Percentiles rank a stretch among this genome's conserved stretches.
These are phyloP conservation scores for Syngnathus floridae DNA, from an alignment of 2,113 vertebrate genomes.

Conservation along the genomic window DNA sequence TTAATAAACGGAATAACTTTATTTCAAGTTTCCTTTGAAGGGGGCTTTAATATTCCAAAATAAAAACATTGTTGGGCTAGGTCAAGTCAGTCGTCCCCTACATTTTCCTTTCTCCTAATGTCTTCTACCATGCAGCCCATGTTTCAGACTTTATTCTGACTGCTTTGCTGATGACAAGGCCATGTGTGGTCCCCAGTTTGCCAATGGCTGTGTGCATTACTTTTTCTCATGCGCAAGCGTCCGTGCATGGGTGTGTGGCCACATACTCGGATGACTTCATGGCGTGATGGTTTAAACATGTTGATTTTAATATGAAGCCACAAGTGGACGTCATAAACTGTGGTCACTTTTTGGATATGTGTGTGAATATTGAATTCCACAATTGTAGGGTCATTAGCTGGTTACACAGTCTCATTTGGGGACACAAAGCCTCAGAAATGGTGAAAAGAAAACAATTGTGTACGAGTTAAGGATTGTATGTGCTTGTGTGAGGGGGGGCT, in stretches of 20 bases:
- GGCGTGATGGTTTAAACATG: slow-evolving; percentile 42
- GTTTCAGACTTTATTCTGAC: background rate
- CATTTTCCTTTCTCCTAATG: slow-evolving; percentile 8
- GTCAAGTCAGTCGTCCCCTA: background rate
- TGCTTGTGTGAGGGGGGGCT: background rate
- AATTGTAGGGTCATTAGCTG: background rate
- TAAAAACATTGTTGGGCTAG: too few relatives aligned
- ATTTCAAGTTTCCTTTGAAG: too few relatives aligned
- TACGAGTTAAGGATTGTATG: background rate
- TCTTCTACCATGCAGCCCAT: slow-evolving; percentile 9
- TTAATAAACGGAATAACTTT: too few relatives aligned
- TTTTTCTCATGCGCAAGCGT: background rate
- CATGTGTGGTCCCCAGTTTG: background rate
- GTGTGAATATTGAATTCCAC: background rate
- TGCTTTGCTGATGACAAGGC: slow-evolving; percentile 34
- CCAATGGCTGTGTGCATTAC: background rate
- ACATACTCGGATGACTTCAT: slow-evolving; percentile 33
- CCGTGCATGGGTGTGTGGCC: background rate
- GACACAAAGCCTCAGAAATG: background rate
- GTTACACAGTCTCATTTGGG: background rate
- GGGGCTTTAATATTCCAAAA: too few relatives aligned
- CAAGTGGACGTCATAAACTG: slow-evolving; percentile 9
- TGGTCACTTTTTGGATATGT: background rate
- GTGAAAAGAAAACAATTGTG: background rate
- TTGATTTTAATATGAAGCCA: slow-evolving; percentile 33